Evolutionary conservation across 1,140 invertebrate species (phyloP), one percentile per base, ranked within the genome.

Genomic region (Heliconius nattereri): DNA sequence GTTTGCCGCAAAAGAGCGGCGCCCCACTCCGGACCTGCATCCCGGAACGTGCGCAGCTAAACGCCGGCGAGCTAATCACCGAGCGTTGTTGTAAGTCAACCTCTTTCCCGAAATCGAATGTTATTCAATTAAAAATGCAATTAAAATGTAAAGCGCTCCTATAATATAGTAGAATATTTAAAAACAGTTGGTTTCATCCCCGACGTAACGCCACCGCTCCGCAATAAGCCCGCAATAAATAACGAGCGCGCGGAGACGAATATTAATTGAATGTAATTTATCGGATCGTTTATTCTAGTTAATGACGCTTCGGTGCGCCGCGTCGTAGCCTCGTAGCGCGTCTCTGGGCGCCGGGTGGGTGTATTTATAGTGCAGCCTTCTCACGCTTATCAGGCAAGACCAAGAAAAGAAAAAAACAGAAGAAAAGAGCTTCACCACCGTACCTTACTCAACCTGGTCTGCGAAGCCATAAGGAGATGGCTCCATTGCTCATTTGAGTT

Each of bases 211-310:
- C 70, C 57, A 16, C 45, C 70, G 49, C 32, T 26, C 54, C 45
- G 23, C 60, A 45, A 54, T 45, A 35, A 76, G 57, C 57, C 60
- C 60, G 37, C 75, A 16, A 23, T 77, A 77, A 77, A 72, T 37
- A 72, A 72, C 71, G 76, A 71, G 37, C 75, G 40, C 75, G 76
- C 75, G 26, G 66, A 71, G 76, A 77, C 76, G 76, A 77, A 54
- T 77, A 77, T 77, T 77, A 77, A 77, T 77, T 77, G 76, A 71
- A 77, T 71, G 66, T 71, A 71, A 77, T 77, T 71, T 77, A 77
- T 77, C 45, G 76, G 66, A 77, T 71, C 75, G 75, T 71, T 76
- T 76, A 76, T 76, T 76, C 76, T 71, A 71, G 70, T 72, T 77
- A 77, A 77, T 77, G 76, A 77, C 70, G 60, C 76, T 37, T n/a